phyloP scores from a whole-genome alignment of 2,888 invertebrate species.

The Callimorpha dominula region DNA sequence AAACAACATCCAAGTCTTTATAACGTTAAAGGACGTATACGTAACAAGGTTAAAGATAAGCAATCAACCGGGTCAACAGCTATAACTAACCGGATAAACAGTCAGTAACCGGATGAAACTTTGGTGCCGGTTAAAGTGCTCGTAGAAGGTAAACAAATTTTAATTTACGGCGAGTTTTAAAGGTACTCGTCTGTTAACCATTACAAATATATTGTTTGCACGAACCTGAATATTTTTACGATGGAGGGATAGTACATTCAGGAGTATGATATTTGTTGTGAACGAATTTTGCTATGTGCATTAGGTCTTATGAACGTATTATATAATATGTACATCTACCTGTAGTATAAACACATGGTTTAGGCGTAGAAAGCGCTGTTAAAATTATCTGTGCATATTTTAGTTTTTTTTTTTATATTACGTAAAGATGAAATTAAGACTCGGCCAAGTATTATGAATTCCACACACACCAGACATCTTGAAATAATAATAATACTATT shows the following conservation, averaged over 20 bases:
- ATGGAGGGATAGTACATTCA: too few relatives aligned
- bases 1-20: not conserved
- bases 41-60: constrained; percentile 13
- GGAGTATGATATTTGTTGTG: not conserved
- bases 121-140: not conserved
- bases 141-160: not conserved
- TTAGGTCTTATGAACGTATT: too few relatives aligned
- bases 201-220: not conserved
- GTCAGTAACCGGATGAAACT: constrained; percentile 9
- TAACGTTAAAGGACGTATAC: not conserved
- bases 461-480: not conserved
- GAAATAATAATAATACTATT: not conserved
- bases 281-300: not conserved
- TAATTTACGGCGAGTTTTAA: not conserved
- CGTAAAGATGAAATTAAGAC: not conserved
- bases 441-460: not conserved
- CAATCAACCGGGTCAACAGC: constrained; percentile 16
- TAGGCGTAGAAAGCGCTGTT: not conserved
- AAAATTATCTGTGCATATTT: not conserved
- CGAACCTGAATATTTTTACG: not conserved
- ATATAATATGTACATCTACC: too few relatives aligned
- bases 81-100: constrained; percentile 12
- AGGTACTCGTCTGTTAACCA: not conserved
- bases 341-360: too few relatives aligned
- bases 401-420: not conserved